Conservation (phyloP, 1,140 invertebrate species). For the Saccostrea echinata region DNA sequence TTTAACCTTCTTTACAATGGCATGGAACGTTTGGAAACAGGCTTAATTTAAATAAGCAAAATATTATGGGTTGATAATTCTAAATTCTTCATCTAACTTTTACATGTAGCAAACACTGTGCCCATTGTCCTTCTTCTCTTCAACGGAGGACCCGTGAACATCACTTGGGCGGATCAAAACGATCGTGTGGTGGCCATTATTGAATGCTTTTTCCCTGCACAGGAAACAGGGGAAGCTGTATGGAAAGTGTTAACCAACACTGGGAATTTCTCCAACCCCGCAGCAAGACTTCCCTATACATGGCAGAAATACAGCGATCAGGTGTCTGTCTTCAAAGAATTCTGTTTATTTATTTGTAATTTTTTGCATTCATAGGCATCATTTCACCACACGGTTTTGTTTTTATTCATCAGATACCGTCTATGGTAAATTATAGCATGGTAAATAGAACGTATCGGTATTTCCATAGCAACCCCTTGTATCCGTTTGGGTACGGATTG, state of each 20-base stretch:
- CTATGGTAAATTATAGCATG: constrained; percentile 72
- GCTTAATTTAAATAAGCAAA: too few species aligned
- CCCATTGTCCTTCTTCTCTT: constrained; percentile 73
- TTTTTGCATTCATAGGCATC: not conserved
- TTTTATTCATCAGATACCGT: constrained; percentile 60
- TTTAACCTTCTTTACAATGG: too few species aligned
- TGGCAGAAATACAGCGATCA: constrained; percentile 69
- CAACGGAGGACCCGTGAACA: constrained; percentile 74
- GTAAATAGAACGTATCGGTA: constrained; percentile 70
- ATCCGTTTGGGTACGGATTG: constrained; percentile 75
- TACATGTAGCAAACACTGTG: not conserved
- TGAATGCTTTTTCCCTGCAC: constrained; percentile 76
- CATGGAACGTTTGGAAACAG: too few species aligned
- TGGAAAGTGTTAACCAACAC: constrained; percentile 64
- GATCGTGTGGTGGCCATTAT: constrained; percentile 69
- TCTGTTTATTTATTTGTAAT: not conserved
- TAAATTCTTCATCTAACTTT: too few species aligned
- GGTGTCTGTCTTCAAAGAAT: constrained; percentile 42
- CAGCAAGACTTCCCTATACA: constrained; percentile 72
- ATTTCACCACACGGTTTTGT: not conserved
- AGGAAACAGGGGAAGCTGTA: constrained; percentile 74
- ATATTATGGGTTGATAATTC: too few species aligned
- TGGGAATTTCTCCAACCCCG: constrained; percentile 67
- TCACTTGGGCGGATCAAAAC: constrained; percentile 64
- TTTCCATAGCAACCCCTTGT: constrained; percentile 66